Evolutionary conservation across 2,888 invertebrate species (phyloP).

Genomic region (Pseudococcus viburni): DNA sequence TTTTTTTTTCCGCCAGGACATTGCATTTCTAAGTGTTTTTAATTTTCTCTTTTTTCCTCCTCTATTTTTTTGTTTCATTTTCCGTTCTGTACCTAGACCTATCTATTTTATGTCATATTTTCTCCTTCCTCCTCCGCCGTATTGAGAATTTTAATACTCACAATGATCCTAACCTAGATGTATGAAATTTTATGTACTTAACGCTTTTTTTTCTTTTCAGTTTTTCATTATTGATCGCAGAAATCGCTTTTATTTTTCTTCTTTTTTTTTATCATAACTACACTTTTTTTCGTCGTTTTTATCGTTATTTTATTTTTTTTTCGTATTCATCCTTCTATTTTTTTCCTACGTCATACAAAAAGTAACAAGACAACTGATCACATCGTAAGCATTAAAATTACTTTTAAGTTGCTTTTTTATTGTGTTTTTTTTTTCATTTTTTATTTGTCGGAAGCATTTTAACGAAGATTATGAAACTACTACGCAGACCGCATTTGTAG

Average conservation of each 20-base stretch:
- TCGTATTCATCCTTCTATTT: conserved; percentile 40
- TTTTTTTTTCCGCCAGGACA: conserved; percentile 53
- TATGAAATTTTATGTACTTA: conserved; percentile 60
- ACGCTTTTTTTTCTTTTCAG: conserved; percentile 53
- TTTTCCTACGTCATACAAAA: conserved; percentile 29
- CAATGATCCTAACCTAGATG: conserved; percentile 63
- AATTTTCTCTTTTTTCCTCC: neutral
- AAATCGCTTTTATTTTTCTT: conserved; percentile 43
- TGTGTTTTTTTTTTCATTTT: conserved; percentile 51
- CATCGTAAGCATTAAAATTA: conserved; percentile 44
- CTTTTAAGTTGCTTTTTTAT: conserved; percentile 38
- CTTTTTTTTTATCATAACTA: conserved; percentile 49
- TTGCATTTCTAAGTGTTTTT: conserved; percentile 58
- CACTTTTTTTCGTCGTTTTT: conserved; percentile 42
- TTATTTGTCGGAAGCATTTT: conserved; percentile 59
- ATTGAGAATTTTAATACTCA: conserved; percentile 61
- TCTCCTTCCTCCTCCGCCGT: conserved; percentile 15
- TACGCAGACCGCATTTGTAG: conserved; percentile 16
- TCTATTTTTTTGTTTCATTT: conserved; percentile 27
- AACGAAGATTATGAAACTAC: conserved; percentile 35
- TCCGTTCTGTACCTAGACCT: neutral
- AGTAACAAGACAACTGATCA: conserved; percentile 51
- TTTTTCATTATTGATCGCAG: conserved; percentile 51
- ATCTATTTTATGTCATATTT: neutral
- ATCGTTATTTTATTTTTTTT: conserved; percentile 48